phyloP scores from a whole-genome alignment of 2,888 invertebrate species.

The Eupithecia vulgata region DNA sequence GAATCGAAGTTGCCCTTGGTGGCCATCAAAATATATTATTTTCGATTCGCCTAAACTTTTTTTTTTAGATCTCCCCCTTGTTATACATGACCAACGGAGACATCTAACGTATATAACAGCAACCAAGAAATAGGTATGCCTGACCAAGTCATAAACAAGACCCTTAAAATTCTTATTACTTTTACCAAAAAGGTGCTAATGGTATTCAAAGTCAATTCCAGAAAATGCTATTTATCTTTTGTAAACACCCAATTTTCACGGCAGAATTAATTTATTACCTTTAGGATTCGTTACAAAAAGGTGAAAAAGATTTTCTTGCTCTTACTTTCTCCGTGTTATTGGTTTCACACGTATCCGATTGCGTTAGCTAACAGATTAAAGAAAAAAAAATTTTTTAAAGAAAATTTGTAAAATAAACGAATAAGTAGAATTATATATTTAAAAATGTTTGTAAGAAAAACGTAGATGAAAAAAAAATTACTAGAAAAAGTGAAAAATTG shows the following conservation, averaged over 20 bases:
- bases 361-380: background rate
- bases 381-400: too few relatives aligned
- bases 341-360: background rate
- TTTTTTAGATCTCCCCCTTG: too few relatives aligned
- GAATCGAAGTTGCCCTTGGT: too few relatives aligned
- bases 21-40: too few relatives aligned
- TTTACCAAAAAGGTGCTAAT: constrained; percentile 7
- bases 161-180: constrained; percentile 4
- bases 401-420: too few relatives aligned
- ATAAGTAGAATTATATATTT: too few relatives aligned
- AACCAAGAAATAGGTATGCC: background rate
- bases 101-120: too few relatives aligned
- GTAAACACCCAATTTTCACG: constrained; percentile 13
- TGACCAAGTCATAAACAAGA: background rate
- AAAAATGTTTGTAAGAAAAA: too few relatives aligned
- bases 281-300: constrained; percentile 11
- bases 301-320: background rate
- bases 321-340: background rate
- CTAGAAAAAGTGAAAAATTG: too few relatives aligned
- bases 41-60: too few relatives aligned
- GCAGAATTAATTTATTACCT: constrained; percentile 9
- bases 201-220: constrained; percentile 7
- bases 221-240: constrained; percentile 11
- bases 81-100: too few relatives aligned
- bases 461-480: too few relatives aligned